Percentiles rank a stretch among this genome's conserved stretches.
Evolutionary conservation across 2,113 vertebrate genomes (phyloP).

Genomic region (Podiceps cristatus): DNA sequence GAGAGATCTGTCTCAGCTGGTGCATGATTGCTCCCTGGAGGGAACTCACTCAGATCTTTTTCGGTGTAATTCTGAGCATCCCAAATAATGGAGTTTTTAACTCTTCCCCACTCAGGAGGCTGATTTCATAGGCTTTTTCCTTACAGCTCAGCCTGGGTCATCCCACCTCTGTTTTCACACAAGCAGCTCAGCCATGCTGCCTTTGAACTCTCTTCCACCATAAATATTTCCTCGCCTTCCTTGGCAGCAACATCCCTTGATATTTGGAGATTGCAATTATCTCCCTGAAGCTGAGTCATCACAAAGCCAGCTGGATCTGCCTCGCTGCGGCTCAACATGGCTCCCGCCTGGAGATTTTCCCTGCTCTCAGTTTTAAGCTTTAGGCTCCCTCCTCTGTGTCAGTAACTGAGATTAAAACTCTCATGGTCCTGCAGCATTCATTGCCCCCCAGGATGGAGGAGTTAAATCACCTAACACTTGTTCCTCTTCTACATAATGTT

Average conservation of each 20-base stretch:
- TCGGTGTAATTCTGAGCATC: neutral
- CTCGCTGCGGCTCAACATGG: accelerated
- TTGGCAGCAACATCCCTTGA: neutral
- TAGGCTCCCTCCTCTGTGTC: neutral
- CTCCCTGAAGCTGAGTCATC: neutral
- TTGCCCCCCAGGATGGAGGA: neutral
- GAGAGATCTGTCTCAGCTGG: neutral
- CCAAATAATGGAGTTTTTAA: neutral
- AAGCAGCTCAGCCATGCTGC: neutral
- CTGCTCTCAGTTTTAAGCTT: neutral
- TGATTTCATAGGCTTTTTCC: neutral
- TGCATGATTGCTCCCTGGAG: neutral
- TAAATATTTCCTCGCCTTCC: neutral
- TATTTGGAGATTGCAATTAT: neutral
- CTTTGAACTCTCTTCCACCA: neutral
- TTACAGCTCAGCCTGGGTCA: neutral
- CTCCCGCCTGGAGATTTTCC: neutral
- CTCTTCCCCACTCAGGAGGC: neutral
- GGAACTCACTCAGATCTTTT: neutral
- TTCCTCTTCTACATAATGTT: accelerated
- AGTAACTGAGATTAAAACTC: neutral
- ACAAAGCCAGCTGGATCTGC: neutral
- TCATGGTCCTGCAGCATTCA: accelerated
- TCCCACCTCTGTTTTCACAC: neutral
- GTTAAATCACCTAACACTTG: neutral